These are phyloP conservation scores for Harpagoxenus sublaevis DNA, from an alignment of 2,888 invertebrate genomes.

Conservation along the genomic window DNA sequence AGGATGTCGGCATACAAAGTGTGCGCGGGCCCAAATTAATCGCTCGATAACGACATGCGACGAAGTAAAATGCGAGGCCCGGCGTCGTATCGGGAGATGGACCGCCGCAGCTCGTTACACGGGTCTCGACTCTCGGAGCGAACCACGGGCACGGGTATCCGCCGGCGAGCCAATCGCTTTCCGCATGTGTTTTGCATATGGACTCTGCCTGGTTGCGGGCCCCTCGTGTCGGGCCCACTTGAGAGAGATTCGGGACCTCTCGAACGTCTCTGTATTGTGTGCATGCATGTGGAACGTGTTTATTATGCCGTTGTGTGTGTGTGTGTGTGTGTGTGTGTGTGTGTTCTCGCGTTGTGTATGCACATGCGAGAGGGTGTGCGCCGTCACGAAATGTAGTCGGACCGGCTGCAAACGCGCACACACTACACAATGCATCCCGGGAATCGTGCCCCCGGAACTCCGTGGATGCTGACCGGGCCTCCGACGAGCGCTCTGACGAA, in stretches of 20 bases:
- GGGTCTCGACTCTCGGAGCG: constrained; percentile 3
- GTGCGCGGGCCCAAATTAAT: constrained; percentile 18
- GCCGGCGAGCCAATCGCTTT: constrained; percentile 55
- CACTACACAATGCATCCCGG: constrained; percentile 46
- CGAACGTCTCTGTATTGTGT: not conserved
- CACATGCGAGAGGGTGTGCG: constrained; percentile 30
- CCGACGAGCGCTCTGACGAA: constrained; percentile 49
- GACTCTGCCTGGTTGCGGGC: constrained; percentile 50
- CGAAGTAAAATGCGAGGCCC: constrained; percentile 23
- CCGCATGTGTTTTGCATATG: constrained; percentile 74
- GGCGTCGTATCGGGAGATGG: constrained; percentile 16
- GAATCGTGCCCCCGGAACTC: constrained; percentile 65
- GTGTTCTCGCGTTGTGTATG: not conserved
- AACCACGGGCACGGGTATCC: too few relatives aligned
- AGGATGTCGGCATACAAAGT: not conserved
- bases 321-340: not conserved
- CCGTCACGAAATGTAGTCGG: constrained; percentile 80
- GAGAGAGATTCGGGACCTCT: constrained; percentile 19
- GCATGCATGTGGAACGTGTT: not conserved
- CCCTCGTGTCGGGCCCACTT: constrained; percentile 42
- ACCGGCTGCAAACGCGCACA: constrained; percentile 77
- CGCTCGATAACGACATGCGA: constrained; percentile 35
- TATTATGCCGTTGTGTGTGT: not conserved
- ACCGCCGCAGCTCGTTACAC: constrained; percentile 46
- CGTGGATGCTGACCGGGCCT: constrained; percentile 39